Conservation (phyloP, 2,888 invertebrate species). For the Melipona beecheii region DNA sequence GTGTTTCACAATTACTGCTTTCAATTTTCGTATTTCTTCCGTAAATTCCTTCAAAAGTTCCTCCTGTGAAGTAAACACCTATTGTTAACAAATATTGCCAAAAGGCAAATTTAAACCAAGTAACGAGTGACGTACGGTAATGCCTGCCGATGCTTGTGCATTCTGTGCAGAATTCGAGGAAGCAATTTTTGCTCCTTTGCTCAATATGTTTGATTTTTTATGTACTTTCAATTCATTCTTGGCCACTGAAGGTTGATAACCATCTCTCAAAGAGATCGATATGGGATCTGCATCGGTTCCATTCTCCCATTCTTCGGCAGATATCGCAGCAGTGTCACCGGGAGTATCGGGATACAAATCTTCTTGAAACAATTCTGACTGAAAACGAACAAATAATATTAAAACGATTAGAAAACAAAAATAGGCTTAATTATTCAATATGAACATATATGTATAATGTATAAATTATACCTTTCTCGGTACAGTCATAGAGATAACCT, state of each 20-base stretch:
- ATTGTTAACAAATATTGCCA: background rate
- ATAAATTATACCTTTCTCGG: slow-evolving; percentile 90
- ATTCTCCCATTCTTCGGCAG: slow-evolving; percentile 96
- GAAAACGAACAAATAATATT: slow-evolving; percentile 64
- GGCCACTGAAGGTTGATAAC: slow-evolving; percentile 87
- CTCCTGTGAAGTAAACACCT: slow-evolving; percentile 85
- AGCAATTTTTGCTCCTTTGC: slow-evolving; percentile 86
- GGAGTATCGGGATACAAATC: slow-evolving; percentile 98
- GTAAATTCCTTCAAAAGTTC: slow-evolving; percentile 93
- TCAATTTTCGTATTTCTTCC: slow-evolving; percentile 95
- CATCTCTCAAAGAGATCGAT: slow-evolving; percentile 95
- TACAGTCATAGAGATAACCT: slow-evolving; percentile 98
- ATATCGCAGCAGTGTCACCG: slow-evolving; percentile 94
- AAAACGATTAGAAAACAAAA: background rate
- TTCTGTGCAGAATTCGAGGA: slow-evolving; percentile 68
- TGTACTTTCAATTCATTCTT: slow-evolving; percentile 89
- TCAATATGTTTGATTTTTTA: slow-evolving; percentile 93
- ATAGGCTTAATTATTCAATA: too few species aligned
- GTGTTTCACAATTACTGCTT: slow-evolving; percentile 97
- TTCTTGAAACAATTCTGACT: slow-evolving; percentile 98
- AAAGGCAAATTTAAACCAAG: background rate
- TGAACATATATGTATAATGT: too few species aligned
- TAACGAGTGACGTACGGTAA: slow-evolving; percentile 73
- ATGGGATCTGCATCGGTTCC: slow-evolving; percentile 96
- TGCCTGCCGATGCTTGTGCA: slow-evolving; percentile 63